Percentiles rank a stretch among this genome's conserved stretches.
phyloP scores from a whole-genome alignment of 2,888 invertebrate genomes.

The Chloroclysta siterata region DNA sequence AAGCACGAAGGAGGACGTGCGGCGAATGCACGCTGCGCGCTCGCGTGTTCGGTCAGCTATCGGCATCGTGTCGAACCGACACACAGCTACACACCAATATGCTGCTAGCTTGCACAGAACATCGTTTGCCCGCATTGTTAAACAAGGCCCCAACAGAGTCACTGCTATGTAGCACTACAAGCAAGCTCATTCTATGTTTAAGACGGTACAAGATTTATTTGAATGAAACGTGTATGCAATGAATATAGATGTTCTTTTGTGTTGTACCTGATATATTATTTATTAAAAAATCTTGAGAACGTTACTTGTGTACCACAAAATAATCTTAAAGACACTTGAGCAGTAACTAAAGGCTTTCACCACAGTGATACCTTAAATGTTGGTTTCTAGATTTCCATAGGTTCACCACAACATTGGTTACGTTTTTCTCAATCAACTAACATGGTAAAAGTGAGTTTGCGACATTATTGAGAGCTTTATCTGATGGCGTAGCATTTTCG shows the following conservation, averaged over 20 bases:
- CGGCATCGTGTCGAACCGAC: slow-evolving; percentile 24
- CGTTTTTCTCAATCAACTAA: background rate
- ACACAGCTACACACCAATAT: slow-evolving; percentile 27
- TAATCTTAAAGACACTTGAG: too few relatives aligned
- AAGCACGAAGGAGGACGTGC: slow-evolving; percentile 72
- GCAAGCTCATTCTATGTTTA: slow-evolving; percentile 11
- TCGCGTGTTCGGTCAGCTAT: slow-evolving; percentile 34
- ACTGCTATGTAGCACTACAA: slow-evolving; percentile 29
- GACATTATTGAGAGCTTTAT: background rate
- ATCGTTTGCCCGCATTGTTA: slow-evolving; percentile 61
- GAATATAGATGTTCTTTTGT: background rate
- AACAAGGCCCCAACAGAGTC: slow-evolving; percentile 58
- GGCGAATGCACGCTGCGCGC: slow-evolving; percentile 57
- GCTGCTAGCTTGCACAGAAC: slow-evolving; percentile 44
- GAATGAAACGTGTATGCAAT: slow-evolving; percentile 6
- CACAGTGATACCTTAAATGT: too few relatives aligned
- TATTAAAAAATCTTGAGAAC: too few relatives aligned
- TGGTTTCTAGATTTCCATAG: too few relatives aligned
- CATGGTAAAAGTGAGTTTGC: background rate
- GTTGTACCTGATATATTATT: too few relatives aligned
- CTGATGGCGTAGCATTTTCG: slow-evolving; percentile 5
- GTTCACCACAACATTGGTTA: too few relatives aligned
- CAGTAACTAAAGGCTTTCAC: too few relatives aligned
- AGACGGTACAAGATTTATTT: slow-evolving; percentile 12
- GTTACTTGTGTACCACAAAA: too few relatives aligned